Conservation (phyloP, 2,888 invertebrate species). For the Ischnus inquisitorius region DNA sequence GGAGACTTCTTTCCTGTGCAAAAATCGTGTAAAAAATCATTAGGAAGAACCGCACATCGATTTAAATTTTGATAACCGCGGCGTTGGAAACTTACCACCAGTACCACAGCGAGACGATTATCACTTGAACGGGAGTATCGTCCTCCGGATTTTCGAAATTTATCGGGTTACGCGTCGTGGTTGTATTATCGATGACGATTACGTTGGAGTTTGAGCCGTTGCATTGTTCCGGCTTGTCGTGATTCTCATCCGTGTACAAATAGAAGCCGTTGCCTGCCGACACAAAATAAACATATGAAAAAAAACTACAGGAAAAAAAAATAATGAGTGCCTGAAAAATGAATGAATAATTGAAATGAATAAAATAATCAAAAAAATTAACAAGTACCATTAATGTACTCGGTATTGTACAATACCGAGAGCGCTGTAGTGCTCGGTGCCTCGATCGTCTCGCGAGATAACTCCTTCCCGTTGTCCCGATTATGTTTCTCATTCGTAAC, state of each 20-base stretch:
- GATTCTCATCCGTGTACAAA: constrained; percentile 88
- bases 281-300: too few relatives aligned
- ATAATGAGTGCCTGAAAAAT: too few relatives aligned
- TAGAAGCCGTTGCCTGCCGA: constrained; percentile 91
- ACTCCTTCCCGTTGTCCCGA: constrained; percentile 51
- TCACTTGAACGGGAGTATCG: constrained; percentile 89
- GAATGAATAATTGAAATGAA: too few relatives aligned
- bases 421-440: constrained; percentile 88
- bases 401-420: constrained; percentile 91
- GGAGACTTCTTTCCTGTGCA: constrained; percentile 91
- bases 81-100: constrained; percentile 88
- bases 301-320: too few relatives aligned
- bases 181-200: constrained; percentile 64
- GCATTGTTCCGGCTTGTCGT: constrained; percentile 85
- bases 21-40: neutral
- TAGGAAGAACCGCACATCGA: neutral
- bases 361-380: too few relatives aligned
- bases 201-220: constrained; percentile 73
- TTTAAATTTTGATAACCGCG: neutral
- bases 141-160: constrained; percentile 83
- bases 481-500: constrained; percentile 1
- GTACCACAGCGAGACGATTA: constrained; percentile 92
- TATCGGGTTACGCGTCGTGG: constrained; percentile 78
- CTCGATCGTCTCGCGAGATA: constrained; percentile 74
- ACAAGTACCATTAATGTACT: constrained; percentile 89